phyloP scores from a whole-genome alignment of 2,113 vertebrate genomes.

The Vombatus ursinus region DNA sequence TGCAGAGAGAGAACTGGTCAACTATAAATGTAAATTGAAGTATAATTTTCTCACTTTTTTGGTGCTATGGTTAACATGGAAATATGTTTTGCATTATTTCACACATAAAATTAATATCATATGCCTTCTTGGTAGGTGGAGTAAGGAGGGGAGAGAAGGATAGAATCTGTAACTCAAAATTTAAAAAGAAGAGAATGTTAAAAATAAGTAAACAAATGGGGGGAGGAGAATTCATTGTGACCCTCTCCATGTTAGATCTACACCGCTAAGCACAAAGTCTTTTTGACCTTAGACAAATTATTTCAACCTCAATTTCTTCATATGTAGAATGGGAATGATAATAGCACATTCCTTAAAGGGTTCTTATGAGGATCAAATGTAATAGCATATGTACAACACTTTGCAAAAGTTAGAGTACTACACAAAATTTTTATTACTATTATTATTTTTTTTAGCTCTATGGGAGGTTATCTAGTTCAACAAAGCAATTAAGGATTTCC shows the following conservation, averaged over 20 bases:
- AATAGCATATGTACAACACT: background rate
- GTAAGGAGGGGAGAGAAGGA: background rate
- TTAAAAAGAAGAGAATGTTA: background rate
- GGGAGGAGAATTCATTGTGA: background rate
- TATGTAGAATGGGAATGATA: background rate
- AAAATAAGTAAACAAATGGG: background rate
- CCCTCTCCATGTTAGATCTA: background rate
- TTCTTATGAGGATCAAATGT: background rate
- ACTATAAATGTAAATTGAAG: background rate
- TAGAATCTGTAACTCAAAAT: background rate
- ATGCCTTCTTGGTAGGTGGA: background rate
- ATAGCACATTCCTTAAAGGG: background rate
- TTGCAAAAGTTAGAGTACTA: background rate
- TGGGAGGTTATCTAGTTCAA: background rate
- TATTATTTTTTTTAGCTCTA: background rate
- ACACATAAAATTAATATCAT: background rate
- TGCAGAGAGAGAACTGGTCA: background rate
- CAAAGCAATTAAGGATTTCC: background rate
- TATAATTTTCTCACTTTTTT: background rate
- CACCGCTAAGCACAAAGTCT: background rate
- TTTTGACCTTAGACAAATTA: background rate
- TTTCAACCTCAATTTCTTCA: background rate
- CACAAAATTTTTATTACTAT: background rate
- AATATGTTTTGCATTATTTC: background rate
- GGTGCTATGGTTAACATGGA: background rate